Base-by-base conservation (phyloP, 2,888 invertebrate genomes). In the Parelbella ahira region DNA sequence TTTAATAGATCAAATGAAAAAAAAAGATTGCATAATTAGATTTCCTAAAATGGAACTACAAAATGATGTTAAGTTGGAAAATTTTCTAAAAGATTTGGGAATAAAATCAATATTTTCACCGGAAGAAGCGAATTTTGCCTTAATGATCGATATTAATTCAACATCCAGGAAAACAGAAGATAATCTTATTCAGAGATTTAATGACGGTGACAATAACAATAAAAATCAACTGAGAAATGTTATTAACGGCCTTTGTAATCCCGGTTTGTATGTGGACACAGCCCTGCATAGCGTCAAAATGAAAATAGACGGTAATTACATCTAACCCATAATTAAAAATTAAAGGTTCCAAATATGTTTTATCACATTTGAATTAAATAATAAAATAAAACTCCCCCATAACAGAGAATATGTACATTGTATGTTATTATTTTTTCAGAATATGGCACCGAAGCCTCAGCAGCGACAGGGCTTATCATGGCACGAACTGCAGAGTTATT, bases 1-100 rank as follows among this genome's bases (percentile, higher is more conserved):
- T 0, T 51, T 91, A 19, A 89, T 91, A 7, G 63, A 59, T 6
- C 75, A 74, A 36, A 87, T 89, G 60, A 64, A 56, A 1, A 72
- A 70, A 13, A 77, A 76, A 3, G 77, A 88, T 3, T 86, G 90
- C 12, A 75, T 93, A 1, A 65, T 92, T 0, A 79, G 91, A 18
- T 84, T 92, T 19, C 95, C 95, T 0, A 93, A 92, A 67, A 92
- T 95, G 91, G 90, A 91, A 53, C 72, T 95, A 1, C 88, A 90
- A 47, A 90, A 86, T 29, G 89, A 84, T 0, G 55, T 90, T 1
- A 86, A 89, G 50, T 66, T 94, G 24, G 90, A 88, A 43, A 48
- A 76, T 0, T 57, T 90, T 0, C 70, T 95, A 2, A 68, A 88
- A 48, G 60, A 68, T 1, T 63, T 94, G 42, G 93, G 93, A 0